Conservation (phyloP, 2,888 invertebrate species). For the Plebejus melissa region DNA sequence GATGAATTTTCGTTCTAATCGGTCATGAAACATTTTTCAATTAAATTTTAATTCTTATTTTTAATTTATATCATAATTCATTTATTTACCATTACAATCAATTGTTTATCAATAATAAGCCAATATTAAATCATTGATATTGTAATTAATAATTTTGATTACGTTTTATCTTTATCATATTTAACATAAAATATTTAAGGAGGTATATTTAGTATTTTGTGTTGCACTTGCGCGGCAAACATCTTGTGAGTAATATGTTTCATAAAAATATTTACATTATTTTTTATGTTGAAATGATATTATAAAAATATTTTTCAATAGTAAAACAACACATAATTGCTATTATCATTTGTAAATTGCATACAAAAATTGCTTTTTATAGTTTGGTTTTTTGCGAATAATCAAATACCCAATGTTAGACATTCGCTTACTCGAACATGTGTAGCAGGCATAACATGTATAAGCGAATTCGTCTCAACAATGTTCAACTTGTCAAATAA, state of each 20-base stretch:
- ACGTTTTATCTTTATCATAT: background rate
- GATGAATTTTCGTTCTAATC: background rate
- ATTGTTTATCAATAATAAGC: background rate
- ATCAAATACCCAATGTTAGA: no score
- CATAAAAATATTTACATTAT: background rate
- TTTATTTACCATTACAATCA: background rate
- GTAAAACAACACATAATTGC: no score
- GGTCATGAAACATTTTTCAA: background rate
- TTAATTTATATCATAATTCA: background rate
- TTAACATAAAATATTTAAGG: background rate
- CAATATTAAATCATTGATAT: background rate
- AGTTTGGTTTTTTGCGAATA: no score
- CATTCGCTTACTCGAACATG: background rate
- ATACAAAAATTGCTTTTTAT: no score
- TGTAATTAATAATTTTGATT: conserved; percentile 1
- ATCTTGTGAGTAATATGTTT: background rate
- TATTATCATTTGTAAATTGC: no score
- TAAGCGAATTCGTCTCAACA: background rate
- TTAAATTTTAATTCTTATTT: background rate
- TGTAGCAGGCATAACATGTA: background rate
- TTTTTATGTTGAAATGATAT: no score
- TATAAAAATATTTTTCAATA: no score
- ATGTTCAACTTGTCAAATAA: no score
- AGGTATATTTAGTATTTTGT: background rate
- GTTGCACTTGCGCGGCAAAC: background rate